A percentile compares a stretch with the other conserved stretches of the same genome.
Conservation (phyloP, 2,113 vertebrate genomes). For the Meles meles region DNA sequence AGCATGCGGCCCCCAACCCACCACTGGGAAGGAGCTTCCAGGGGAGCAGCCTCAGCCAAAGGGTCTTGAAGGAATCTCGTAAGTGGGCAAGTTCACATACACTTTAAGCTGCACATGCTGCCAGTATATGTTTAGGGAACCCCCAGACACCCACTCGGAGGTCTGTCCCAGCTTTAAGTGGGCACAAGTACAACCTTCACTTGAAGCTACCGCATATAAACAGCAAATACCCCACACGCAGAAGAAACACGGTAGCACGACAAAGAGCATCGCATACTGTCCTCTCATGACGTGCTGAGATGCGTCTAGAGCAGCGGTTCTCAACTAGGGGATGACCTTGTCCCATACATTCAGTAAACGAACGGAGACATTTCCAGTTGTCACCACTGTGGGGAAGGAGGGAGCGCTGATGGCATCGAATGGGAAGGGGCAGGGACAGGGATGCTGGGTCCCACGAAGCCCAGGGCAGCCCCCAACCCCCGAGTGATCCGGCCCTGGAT, state of each 20-base stretch:
- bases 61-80: neutral
- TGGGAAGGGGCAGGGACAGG: neutral
- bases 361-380: neutral
- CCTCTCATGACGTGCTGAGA: neutral
- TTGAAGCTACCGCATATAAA: neutral
- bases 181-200: no score
- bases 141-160: rapidly evolving
- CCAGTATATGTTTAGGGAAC: neutral
- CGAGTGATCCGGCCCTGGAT: rapidly evolving
- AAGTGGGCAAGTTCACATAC: neutral
- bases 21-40: rapidly evolving
- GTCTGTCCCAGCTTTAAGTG: neutral
- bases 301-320: neutral
- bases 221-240: neutral
- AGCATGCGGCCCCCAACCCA: rapidly evolving
- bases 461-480: neutral
- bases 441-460: rapidly evolving
- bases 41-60: neutral
- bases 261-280: no score
- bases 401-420: neutral
- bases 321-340: neutral
- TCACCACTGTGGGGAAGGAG: neutral
- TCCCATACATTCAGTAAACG: rapidly evolving
- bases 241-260: neutral
- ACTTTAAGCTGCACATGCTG: neutral